Conservation (phyloP, 1,140 invertebrate species). For the Cyclina sinensis region DNA sequence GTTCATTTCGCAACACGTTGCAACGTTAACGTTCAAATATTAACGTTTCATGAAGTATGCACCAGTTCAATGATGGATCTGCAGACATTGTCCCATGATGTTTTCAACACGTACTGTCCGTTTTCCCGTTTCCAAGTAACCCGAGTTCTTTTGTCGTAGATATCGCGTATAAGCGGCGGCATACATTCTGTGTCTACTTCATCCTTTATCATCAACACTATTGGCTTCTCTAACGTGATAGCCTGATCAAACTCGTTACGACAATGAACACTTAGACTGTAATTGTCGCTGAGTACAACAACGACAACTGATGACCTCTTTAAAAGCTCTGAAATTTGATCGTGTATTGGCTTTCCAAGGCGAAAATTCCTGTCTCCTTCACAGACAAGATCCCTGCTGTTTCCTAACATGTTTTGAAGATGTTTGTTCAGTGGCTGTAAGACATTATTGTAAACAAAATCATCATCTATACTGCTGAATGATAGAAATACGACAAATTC, state of each 20-base stretch:
- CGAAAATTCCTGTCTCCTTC: slow-evolving; percentile 18
- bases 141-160: background rate
- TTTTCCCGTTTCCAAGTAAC: background rate
- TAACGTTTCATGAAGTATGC: too few species aligned
- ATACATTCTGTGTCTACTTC: background rate
- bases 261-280: background rate
- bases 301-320: background rate
- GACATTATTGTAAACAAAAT: background rate
- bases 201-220: slow-evolving; percentile 1
- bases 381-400: background rate
- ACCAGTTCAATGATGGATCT: background rate
- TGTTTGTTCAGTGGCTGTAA: background rate
- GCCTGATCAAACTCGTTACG: background rate
- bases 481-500: slow-evolving; percentile 17
- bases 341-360: background rate
- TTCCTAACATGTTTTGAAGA: background rate
- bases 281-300: background rate
- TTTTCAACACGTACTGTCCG: background rate
- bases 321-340: background rate
- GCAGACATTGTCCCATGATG: slow-evolving; percentile 17
- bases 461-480: slow-evolving; percentile 23
- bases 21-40: too few species aligned
- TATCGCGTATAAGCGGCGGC: background rate
- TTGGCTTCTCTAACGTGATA: background rate
- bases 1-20: too few species aligned